Evolutionary conservation across 2,113 vertebrate species (phyloP).

Genomic region (Brachypodius melanocephalos): DNA sequence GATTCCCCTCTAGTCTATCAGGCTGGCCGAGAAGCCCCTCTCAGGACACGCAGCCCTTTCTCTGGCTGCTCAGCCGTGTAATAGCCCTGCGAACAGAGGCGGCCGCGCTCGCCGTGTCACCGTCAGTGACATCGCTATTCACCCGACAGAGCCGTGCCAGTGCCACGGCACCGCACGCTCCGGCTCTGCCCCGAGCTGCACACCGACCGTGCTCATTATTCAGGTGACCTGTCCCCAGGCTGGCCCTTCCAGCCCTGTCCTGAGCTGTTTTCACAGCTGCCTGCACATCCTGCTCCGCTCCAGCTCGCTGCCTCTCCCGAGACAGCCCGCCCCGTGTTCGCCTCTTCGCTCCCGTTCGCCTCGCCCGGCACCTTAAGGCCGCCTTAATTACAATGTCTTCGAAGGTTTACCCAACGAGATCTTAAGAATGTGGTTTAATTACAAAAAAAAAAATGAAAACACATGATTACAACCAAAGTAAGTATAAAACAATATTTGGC

Average conservation of each 20-base stretch:
- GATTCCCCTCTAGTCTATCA: not conserved
- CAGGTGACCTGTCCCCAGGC: not conserved
- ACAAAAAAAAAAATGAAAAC: not conserved
- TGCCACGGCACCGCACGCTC: not conserved
- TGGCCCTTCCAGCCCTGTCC: not conserved
- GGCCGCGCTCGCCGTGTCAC: not conserved
- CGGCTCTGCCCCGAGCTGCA: not conserved
- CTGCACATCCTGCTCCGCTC: not conserved
- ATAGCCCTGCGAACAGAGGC: conserved; percentile 22
- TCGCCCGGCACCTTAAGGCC: conserved; percentile 31
- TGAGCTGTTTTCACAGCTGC: not conserved
- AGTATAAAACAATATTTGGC: not conserved
- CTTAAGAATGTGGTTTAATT: conserved; percentile 25
- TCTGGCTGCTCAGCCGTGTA: conserved; percentile 43
- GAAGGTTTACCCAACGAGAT: not conserved
- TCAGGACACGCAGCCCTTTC: not conserved
- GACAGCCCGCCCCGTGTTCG: not conserved
- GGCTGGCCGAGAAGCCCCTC: not conserved
- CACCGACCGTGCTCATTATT: not conserved
- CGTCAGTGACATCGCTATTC: not conserved
- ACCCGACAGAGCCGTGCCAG: not conserved
- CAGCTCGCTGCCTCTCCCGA: not conserved
- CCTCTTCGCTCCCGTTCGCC: not conserved
- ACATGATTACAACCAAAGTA: not conserved
- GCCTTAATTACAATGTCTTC: not conserved